Conservation (phyloP, 2,113 vertebrate species). For the Anthoscopus minutus region DNA sequence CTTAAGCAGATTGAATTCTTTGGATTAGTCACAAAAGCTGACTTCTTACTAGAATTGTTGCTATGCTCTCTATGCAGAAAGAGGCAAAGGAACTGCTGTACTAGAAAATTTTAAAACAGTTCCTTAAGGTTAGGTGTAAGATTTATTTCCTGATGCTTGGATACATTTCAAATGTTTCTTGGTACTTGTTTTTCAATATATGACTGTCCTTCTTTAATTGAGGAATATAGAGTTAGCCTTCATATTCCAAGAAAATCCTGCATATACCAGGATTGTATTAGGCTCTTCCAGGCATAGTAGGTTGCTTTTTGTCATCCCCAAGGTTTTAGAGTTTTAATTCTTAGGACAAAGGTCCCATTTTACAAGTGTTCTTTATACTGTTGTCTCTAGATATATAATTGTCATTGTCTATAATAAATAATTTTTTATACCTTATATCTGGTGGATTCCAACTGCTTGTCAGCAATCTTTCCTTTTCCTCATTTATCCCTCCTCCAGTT, state of each 20-base stretch:
- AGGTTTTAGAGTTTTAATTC: neutral
- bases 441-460: neutral
- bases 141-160: neutral
- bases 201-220: neutral
- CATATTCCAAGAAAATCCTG: neutral
- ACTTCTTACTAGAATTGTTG: neutral
- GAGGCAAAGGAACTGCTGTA: neutral
- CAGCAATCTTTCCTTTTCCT: neutral
- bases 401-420: neutral
- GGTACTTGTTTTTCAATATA: neutral
- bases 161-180: neutral
- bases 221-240: neutral
- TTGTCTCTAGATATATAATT: neutral
- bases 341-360: neutral
- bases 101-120: neutral
- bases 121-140: neutral
- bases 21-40: rapidly evolving
- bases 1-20: neutral
- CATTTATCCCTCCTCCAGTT: neutral
- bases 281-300: neutral
- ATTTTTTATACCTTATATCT: neutral
- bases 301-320: neutral
- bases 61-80: neutral
- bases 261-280: neutral
- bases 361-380: neutral